Evolutionary conservation across 2,797 vertebrate species (phyloP).

Genomic region (Neostethus bicornis): DNA sequence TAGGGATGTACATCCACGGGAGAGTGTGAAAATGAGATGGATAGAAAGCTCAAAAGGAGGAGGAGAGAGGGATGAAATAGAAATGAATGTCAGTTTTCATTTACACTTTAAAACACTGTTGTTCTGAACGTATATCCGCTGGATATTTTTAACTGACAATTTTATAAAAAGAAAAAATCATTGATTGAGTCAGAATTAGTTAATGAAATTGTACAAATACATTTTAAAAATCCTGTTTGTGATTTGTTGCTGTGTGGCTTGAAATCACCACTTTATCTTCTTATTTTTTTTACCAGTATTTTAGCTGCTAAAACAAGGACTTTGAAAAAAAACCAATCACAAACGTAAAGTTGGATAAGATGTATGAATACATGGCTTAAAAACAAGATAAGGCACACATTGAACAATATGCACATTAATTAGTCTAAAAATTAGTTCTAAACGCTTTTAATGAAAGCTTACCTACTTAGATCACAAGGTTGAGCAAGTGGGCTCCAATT

Average conservation of each 20-base stretch:
- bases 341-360: not conserved
- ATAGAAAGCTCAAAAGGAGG: conserved; percentile 57
- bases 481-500: too few species aligned
- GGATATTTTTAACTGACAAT: conserved; percentile 30
- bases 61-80: conserved; percentile 44
- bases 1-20: conserved; percentile 76
- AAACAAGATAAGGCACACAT: too few species aligned
- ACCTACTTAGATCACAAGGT: too few species aligned
- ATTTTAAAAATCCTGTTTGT: not conserved
- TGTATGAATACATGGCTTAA: not conserved
- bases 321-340: not conserved
- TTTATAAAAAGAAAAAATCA: not conserved
- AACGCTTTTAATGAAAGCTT: too few species aligned
- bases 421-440: too few species aligned
- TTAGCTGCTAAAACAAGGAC: not conserved
- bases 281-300: not conserved
- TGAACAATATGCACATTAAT: too few species aligned
- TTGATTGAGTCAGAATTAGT: not conserved
- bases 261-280: not conserved
- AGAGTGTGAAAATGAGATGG: conserved; percentile 70
- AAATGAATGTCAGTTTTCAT: conserved; percentile 58
- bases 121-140: conserved; percentile 19
- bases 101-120: conserved; percentile 46
- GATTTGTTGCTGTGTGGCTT: not conserved
- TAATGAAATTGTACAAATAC: not conserved